Evolutionary conservation across 2,888 invertebrate genomes (phyloP), one percentile per base, ranked within the genome.

Genomic region (Lasioglossum morio): DNA sequence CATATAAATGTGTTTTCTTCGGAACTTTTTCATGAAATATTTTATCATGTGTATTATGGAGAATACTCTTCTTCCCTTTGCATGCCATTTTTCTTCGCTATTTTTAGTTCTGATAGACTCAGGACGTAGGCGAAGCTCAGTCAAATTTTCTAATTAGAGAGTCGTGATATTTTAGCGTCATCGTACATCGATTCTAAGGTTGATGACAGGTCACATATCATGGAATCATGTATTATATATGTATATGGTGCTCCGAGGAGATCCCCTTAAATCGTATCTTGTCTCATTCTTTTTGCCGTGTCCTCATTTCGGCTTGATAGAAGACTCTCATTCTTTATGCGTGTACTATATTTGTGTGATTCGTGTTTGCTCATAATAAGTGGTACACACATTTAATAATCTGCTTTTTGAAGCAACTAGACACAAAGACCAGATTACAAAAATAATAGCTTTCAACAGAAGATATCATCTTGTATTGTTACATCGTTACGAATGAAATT

Each of bases 241-340:
- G 30, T 63, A 63, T 63, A 63, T 76, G 88, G 78, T 84, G 82
- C 80, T 86, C 84, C 84, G 73, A 86, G 82, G 86, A 84, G 53
- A 85, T 86, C 81, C 81, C 77, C 66, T 48, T 84, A 81, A 82
- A 70, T 88, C 79, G 74, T 79, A 79, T 86, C 88, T 81, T 76
- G 80, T 83, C 78, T 87, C 85, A 82, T 88, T 88, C 83, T 77
- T 84, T 88, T 86, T 81, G 72, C 60, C 80, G 82, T 63, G 80
- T 69, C 81, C 82, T 87, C 86, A 82, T 88, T 88, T 85, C 85
- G 88, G 82, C 85, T 85, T 85, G 57, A 87, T 85, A 85, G 81
- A 88, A 77, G 76, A 87, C 82, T 87, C 87, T 87, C 87, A 87
- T 84, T 84, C 82, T 84, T 82, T 77, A 81, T 74, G 60, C 69